Evolutionary conservation across 2,797 vertebrate species (phyloP).

Genomic region (Danio kyathit): DNA sequence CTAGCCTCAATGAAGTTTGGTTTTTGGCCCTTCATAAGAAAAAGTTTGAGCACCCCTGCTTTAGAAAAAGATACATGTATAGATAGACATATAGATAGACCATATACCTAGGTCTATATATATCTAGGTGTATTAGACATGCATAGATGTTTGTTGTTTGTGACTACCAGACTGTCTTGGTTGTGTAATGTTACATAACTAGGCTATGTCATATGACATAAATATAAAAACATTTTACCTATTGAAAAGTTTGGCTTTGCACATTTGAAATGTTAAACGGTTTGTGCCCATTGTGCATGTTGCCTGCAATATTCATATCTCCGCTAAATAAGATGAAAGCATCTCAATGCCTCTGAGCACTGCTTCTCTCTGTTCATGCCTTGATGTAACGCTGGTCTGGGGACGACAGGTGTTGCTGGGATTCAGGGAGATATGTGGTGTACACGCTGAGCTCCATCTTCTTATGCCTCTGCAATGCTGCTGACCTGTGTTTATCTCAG

Average conservation of each 20-base stretch:
- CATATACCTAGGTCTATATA: too few species aligned
- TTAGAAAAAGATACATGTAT: too few species aligned
- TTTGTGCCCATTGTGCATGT: not conserved
- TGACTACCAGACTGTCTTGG: too few species aligned
- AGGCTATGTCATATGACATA: too few species aligned
- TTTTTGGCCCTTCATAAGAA: too few species aligned
- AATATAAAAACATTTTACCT: too few species aligned
- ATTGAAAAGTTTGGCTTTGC: not conserved
- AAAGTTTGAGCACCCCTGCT: too few species aligned
- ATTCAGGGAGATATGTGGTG: slow-evolving; percentile 16
- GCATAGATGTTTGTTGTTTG: too few species aligned
- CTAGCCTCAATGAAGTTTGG: too few species aligned
- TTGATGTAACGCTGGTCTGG: not conserved
- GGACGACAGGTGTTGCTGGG: slow-evolving; percentile 27
- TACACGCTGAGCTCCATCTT: slow-evolving; percentile 26
- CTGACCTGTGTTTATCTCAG: slow-evolving; percentile 28
- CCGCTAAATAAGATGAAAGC: slow-evolving; percentile 7
- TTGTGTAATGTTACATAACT: too few species aligned
- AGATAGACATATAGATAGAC: too few species aligned
- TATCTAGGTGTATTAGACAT: too few species aligned
- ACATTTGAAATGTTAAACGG: not conserved
- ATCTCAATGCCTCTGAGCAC: slow-evolving; percentile 7
- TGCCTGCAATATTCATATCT: slow-evolving; percentile 29
- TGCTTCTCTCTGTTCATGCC: not conserved
- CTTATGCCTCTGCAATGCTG: not conserved